Evolutionary conservation across 2,888 invertebrate species (phyloP).

Genomic region (Lingula anatina): DNA sequence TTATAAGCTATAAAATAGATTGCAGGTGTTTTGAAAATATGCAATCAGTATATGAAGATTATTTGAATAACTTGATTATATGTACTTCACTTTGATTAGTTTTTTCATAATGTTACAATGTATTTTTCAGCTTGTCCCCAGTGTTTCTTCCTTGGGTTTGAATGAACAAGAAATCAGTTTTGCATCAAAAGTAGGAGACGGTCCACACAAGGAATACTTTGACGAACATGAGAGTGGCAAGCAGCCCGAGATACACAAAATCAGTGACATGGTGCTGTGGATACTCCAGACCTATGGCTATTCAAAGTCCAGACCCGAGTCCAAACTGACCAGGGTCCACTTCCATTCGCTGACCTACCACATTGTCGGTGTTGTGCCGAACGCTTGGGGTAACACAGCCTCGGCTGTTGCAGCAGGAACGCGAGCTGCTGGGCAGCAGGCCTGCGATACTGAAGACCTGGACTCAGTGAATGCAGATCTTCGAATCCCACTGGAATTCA

Average conservation of each 20-base stretch:
- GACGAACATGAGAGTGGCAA: slow-evolving; percentile 28
- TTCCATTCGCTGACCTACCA: slow-evolving; percentile 55
- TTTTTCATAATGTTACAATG: neutral
- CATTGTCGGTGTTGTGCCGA: slow-evolving; percentile 45
- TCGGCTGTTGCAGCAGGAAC: slow-evolving; percentile 54
- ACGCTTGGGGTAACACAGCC: slow-evolving; percentile 51
- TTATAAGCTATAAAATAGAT: too few relatives aligned
- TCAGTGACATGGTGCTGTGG: slow-evolving; percentile 54
- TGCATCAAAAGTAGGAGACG: slow-evolving; percentile 34
- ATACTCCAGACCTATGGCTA: slow-evolving; percentile 49
- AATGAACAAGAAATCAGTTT: slow-evolving; percentile 51
- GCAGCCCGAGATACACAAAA: slow-evolving; percentile 51
- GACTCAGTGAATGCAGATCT: slow-evolving; percentile 46
- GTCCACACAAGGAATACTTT: slow-evolving; percentile 32
- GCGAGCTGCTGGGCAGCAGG: slow-evolving; percentile 50
- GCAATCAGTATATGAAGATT: too few relatives aligned
- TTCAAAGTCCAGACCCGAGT: slow-evolving; percentile 34
- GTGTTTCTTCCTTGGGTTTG: slow-evolving; percentile 44
- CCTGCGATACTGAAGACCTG: slow-evolving; percentile 40
- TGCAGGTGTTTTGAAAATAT: too few relatives aligned
- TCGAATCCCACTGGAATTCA: slow-evolving; percentile 43
- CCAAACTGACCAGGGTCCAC: slow-evolving; percentile 52
- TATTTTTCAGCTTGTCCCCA: slow-evolving; percentile 10
- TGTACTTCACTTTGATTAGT: too few relatives aligned
- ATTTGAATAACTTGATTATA: too few relatives aligned